phyloP scores from a whole-genome alignment of 2,797 vertebrate species.

The Glyptemys insculpta region DNA sequence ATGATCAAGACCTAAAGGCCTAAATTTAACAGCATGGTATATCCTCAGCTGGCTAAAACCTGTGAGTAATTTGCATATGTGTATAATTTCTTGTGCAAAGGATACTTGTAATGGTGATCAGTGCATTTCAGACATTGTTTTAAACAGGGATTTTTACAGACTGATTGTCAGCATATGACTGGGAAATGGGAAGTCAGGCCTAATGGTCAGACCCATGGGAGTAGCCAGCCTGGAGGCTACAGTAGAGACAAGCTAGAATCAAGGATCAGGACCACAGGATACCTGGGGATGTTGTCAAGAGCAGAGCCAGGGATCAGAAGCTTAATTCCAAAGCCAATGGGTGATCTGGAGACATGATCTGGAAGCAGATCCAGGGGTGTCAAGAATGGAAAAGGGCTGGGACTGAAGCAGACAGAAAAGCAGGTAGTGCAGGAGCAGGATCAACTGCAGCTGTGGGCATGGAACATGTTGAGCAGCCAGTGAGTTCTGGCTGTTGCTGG shows the following conservation, averaged over 20 bases:
- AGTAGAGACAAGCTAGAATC: background rate
- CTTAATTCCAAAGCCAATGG: background rate
- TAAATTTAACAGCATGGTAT: background rate
- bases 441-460: background rate
- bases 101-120: background rate
- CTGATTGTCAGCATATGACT: rapidly evolving
- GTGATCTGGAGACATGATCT: background rate
- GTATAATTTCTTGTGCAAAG: background rate
- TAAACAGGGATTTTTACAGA: background rate
- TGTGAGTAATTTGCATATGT: background rate
- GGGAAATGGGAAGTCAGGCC: background rate
- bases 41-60: background rate
- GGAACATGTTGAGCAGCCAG: background rate
- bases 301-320: background rate
- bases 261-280: background rate
- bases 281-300: background rate
- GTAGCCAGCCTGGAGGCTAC: background rate
- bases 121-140: rapidly evolving
- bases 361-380: background rate
- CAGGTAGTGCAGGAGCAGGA: background rate
- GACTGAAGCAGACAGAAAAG: background rate
- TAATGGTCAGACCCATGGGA: background rate
- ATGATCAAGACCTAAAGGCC: background rate
- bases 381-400: background rate
- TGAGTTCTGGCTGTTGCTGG: background rate